Percentiles rank a stretch among this genome's conserved stretches.
phyloP scores from a whole-genome alignment of 2,888 invertebrate genomes.

The Eupithecia tripunctaria region DNA sequence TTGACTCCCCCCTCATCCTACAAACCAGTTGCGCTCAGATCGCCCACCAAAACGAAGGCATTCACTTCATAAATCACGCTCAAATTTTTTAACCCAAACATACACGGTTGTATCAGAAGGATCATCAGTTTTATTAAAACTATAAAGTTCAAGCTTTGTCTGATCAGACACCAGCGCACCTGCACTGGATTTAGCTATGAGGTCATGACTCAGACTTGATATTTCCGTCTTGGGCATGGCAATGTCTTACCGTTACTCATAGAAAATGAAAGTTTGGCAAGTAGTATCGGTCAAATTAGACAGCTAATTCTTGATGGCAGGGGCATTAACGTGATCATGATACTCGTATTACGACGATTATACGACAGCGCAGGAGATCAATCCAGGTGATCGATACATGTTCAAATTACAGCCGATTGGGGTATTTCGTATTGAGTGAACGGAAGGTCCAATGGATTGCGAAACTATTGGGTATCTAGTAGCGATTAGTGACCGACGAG shows the following conservation, averaged over 20 bases:
- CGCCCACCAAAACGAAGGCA: conserved; percentile 47
- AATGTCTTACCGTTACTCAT: conserved; percentile 34
- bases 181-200: conserved; percentile 31
- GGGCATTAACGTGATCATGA: conserved; percentile 17
- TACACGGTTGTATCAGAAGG: conserved; percentile 7
- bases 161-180: conserved; percentile 24
- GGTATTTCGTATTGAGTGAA: conserved; percentile 76
- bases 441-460: conserved; percentile 75
- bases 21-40: conserved; percentile 56
- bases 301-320: conserved; percentile 34
- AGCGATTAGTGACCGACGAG: conserved; percentile 76
- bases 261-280: conserved; percentile 38
- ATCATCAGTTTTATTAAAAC: neutral
- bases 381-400: conserved; percentile 59
- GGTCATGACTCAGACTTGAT: conserved; percentile 38
- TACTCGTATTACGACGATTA: conserved; percentile 14
- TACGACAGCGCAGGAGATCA: conserved; percentile 36
- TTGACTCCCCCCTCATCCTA: conserved; percentile 76
- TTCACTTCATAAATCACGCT: conserved; percentile 40
- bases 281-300: conserved; percentile 20
- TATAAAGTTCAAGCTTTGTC: conserved; percentile 1
- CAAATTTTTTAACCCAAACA: conserved; percentile 21
- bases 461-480: conserved; percentile 75
- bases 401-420: conserved; percentile 64
- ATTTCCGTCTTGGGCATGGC: conserved; percentile 28